Evolutionary conservation across 2,888 invertebrate genomes (phyloP).

Genomic region (Leptogaster cylindrica): DNA sequence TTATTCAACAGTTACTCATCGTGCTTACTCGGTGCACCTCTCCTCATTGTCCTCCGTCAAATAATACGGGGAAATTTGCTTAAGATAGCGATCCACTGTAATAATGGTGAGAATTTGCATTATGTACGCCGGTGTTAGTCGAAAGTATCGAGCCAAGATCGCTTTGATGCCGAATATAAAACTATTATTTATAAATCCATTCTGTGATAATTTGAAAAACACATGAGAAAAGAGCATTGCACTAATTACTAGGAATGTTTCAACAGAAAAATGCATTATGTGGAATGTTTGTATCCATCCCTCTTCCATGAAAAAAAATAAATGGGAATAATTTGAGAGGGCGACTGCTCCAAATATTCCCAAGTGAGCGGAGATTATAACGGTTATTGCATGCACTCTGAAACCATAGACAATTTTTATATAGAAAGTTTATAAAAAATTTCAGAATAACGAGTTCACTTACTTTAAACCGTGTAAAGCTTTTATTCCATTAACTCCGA

Average conservation of each 20-base stretch:
- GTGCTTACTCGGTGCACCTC: conserved; percentile 59
- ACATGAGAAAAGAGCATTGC: conserved; percentile 47
- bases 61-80: conserved; percentile 23
- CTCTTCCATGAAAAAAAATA: conserved; percentile 56
- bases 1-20: too few species aligned
- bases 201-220: conserved; percentile 47
- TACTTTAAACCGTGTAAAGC: conserved; percentile 17
- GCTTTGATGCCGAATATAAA: conserved; percentile 40
- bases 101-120: conserved; percentile 59
- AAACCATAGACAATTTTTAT: background rate
- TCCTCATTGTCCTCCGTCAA: conserved; percentile 48
- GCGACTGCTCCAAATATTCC: conserved; percentile 60
- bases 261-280: conserved; percentile 63
- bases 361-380: conserved; percentile 66
- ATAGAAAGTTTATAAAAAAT: background rate
- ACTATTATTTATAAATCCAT: conserved; percentile 40
- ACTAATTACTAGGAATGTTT: conserved; percentile 61
- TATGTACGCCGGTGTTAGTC: conserved; percentile 55
- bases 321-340: conserved; percentile 58
- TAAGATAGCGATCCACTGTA: conserved; percentile 59
- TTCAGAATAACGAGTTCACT: background rate
- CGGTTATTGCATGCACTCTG: conserved; percentile 63
- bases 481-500: background rate
- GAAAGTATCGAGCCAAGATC: conserved; percentile 51
- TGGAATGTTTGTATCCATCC: conserved; percentile 59